Conservation (phyloP, 2,888 invertebrate species). For the Chromoteleia sp. region DNA sequence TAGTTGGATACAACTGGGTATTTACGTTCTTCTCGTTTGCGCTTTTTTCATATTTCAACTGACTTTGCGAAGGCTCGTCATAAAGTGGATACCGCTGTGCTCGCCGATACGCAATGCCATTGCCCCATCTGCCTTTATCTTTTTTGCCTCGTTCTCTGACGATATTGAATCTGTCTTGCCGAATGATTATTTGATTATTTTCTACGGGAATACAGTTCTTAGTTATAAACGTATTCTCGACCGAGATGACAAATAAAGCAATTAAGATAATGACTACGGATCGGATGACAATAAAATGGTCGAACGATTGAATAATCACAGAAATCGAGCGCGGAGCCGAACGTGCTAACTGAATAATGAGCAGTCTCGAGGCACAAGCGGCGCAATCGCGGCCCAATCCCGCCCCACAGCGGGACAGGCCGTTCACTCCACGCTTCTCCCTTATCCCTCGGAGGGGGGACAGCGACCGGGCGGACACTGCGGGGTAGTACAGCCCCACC, state of each 20-base stretch:
- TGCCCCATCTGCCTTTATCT: not conserved
- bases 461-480: conserved; percentile 37
- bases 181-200: too few relatives aligned
- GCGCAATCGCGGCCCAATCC: conserved; percentile 17
- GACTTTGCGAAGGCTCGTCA: conserved; percentile 15
- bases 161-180: conserved; percentile 15
- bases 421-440: conserved; percentile 57
- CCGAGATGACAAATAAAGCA: too few relatives aligned
- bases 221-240: too few relatives aligned
- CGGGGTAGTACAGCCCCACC: conserved; percentile 42
- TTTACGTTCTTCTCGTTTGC: conserved; percentile 46
- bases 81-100: conserved; percentile 45
- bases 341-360: conserved; percentile 64
- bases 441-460: conserved; percentile 27
- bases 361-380: conserved; percentile 6
- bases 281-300: too few relatives aligned
- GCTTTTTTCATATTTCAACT: conserved; percentile 29
- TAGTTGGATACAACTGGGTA: conserved; percentile 41
- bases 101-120: conserved; percentile 17
- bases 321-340: conserved; percentile 21
- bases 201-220: too few relatives aligned
- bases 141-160: conserved; percentile 13
- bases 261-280: too few relatives aligned
- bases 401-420: conserved; percentile 65
- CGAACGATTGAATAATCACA: conserved; percentile 42